Evolutionary conservation across 2,888 invertebrate species (phyloP).

Genomic region (Globia sparganii): DNA sequence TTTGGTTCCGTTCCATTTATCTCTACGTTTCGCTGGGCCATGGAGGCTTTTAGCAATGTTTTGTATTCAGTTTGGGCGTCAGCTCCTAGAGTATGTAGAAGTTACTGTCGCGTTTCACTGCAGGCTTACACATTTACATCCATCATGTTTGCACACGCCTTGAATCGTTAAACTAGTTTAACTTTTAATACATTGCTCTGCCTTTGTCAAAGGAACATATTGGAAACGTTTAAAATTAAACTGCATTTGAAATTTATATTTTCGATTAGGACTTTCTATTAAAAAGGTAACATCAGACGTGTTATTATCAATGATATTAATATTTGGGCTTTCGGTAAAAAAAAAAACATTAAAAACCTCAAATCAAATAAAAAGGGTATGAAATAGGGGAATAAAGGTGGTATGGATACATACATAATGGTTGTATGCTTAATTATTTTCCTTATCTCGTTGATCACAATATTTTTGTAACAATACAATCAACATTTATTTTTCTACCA

Average conservation of each 20-base stretch:
- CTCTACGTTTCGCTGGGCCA: conserved; percentile 13
- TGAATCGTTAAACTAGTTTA: conserved; percentile 34
- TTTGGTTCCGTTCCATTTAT: conserved; percentile 47
- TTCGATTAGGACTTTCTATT: too few relatives aligned
- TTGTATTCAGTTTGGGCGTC: conserved; percentile 34
- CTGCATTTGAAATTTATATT: too few relatives aligned
- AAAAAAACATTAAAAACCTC: too few relatives aligned
- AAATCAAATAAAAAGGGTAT: too few relatives aligned
- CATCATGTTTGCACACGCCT: conserved; percentile 17
- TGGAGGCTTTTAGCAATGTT: conserved; percentile 28
- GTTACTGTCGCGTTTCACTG: conserved; percentile 21
- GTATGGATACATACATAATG: not conserved
- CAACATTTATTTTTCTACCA: not conserved
- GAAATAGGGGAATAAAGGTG: not conserved
- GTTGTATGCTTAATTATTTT: not conserved
- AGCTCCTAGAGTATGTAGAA: conserved; percentile 7
- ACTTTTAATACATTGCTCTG: not conserved
- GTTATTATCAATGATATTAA: not conserved
- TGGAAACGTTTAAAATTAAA: too few relatives aligned
- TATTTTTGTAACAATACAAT: not conserved
- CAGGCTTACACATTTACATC: conserved; percentile 20
- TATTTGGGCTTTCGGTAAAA: not conserved
- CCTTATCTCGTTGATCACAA: not conserved
- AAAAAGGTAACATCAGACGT: too few relatives aligned
- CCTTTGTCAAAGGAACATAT: not conserved